Base-by-base conservation (phyloP, 2,113 vertebrate genomes). In the Ictidomys tridecemlineatus region DNA sequence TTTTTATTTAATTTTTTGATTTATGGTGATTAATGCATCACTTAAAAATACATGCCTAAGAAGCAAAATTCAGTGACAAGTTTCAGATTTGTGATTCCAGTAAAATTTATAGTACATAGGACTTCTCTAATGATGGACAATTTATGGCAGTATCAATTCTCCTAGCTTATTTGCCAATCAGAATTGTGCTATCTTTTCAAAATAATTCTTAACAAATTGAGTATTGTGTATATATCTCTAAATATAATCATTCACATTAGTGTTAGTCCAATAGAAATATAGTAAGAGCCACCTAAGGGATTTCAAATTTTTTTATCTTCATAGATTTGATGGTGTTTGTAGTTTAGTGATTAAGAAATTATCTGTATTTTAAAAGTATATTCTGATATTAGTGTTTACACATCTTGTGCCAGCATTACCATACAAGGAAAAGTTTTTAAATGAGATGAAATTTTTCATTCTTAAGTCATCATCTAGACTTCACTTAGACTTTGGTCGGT, bases 1-100 rank as follows among this genome's bases (percentile, higher is more conserved):
- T 87, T 86, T 96, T 70, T 53, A 51, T 72, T 79, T 14, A 78
- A 12, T 85, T 76, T 14, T 94, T 87, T 95, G 39, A 87, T 85
- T 92, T 95, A 70, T 65, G 26, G 10, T 79, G 51, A 90, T 88
- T 90, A 84, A 93, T 80, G 10, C 8, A 77, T 65, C 67, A 78
- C 56, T 94, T 96, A 34, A 97, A 89, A 92, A 80, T 85, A 10
- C 10, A 85, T 61, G 56, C 8, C 12, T 90, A 90, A 56, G 22
- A 65, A 34, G 51, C 24, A 94, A 93, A 92, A 48, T 70, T 94
- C 24, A 87, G 16, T 86, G 37, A 79, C 39, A 82, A 37, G 4
- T 61, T 92, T 97, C 56, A 78, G 51, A 85, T 87, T 82, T 84
- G 63, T 32, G 84, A 67, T 42, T 80, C 2, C 3, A 70, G 30